Evolutionary conservation across 2,797 vertebrate species (phyloP), one percentile per base, ranked within the genome.

Genomic region (Onychomys arenicola): DNA sequence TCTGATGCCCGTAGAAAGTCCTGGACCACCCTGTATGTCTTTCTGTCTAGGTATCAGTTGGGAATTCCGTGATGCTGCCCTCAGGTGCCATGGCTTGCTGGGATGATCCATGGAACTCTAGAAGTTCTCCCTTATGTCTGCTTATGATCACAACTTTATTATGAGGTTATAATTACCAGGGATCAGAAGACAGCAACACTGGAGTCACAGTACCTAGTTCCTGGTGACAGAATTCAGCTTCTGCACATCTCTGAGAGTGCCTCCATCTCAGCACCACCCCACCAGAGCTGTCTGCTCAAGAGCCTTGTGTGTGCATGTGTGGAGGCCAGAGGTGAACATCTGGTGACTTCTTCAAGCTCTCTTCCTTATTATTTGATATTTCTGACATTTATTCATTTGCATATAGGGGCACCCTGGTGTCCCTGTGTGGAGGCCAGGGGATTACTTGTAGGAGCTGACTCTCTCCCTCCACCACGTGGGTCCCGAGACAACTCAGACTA

Each of bases 191-290:
- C 27, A 73, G 43, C 40, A 55, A 77, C 1, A 34, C 46, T 49
- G 61, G 32, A 67, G 63, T 49, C 43, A 46, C 10, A 49, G 13
- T 7, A 21, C 19, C 59, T 25, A n/a, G 61, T 16, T 40, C 80
- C 52, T 37, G 37, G 59, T 5, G 40, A 84, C 37, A 23, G 59
- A 23, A 17, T 46, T 29, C 59, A 43, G 27, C 8, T 65, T 29
- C 40, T 13, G 29, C 2, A 6, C 49, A 13, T 80, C 40, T 32
- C 8, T 0, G 2, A 82, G 17, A 16, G 0, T 0, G 25, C 55
- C 4, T 37, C 49, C 12, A 5, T 77, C 84, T 37, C 27, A 34
- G 29, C 14, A 16, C 86, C 40, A 71, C 71, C 6, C 19, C 4
- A 16, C 55, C n/a, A 59, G 32, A 25, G 32, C 83, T 46, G 11